phyloP scores from a whole-genome alignment of 2,113 vertebrate species.

The Microtus richardsoni region DNA sequence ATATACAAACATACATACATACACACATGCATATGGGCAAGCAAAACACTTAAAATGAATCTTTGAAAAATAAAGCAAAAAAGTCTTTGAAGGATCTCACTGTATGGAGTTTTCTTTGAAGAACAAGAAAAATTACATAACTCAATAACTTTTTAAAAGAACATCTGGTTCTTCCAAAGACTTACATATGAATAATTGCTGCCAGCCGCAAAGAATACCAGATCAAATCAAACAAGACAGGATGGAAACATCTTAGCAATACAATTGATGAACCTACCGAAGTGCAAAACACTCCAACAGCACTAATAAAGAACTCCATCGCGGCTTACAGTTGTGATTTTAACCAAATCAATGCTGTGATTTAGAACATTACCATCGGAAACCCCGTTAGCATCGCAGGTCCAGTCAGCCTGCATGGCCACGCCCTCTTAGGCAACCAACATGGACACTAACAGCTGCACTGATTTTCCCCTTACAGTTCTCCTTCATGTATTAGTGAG shows the following conservation, averaged over 20 bases:
- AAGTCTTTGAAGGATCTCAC: not conserved
- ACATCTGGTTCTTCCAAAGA: not conserved
- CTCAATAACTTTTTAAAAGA: conserved; percentile 11
- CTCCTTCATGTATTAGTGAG: conserved; percentile 60
- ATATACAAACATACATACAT: not conserved
- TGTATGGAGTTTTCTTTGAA: not conserved
- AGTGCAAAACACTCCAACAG: conserved; percentile 51
- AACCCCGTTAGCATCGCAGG: conserved; percentile 41
- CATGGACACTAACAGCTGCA: conserved; percentile 2
- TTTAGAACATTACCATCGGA: conserved; percentile 69
- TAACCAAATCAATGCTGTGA: conserved; percentile 75
- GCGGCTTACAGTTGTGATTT: conserved; percentile 70
- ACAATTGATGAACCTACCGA: conserved; percentile 35
- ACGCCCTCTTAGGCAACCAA: conserved; percentile 59
- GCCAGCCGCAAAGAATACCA: not conserved
- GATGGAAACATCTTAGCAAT: not conserved
- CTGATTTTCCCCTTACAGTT: conserved; percentile 74
- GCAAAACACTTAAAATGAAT: not conserved
- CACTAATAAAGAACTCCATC: not conserved
- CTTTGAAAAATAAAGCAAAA: not conserved
- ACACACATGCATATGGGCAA: not conserved
- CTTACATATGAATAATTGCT: not conserved
- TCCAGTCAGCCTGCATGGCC: conserved; percentile 67
- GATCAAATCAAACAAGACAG: not conserved
- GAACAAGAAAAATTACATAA: not conserved